Conservation (phyloP, 2,888 invertebrate genomes). For the Sinelater perroti region DNA sequence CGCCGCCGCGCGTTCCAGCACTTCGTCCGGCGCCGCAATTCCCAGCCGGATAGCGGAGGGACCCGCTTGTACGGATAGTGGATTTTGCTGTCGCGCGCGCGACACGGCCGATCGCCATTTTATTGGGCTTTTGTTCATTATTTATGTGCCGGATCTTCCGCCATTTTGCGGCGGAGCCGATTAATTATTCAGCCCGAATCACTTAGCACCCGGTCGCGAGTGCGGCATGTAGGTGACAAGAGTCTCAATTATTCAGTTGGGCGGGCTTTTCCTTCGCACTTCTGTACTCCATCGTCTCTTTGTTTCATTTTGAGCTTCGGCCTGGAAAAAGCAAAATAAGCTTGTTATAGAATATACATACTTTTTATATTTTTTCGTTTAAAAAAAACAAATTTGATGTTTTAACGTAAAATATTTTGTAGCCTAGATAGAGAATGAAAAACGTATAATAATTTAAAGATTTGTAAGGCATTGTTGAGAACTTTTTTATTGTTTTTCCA, state of each 20-base stretch:
- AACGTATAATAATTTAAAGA: too few relatives aligned
- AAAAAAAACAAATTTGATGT: too few relatives aligned
- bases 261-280: not conserved
- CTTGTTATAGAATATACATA: not conserved
- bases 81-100: constrained; percentile 35
- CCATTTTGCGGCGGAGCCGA: constrained; percentile 34
- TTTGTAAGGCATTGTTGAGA: too few relatives aligned
- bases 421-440: too few relatives aligned
- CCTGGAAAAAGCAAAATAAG: too few relatives aligned
- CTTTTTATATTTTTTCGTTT: too few relatives aligned
- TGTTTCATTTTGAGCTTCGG: too few relatives aligned
- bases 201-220: constrained; percentile 24
- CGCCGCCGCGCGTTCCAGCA: too few relatives aligned
- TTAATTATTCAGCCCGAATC: constrained; percentile 36
- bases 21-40: too few relatives aligned
- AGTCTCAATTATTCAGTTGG: constrained; percentile 22
- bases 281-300: too few relatives aligned
- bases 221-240: constrained; percentile 16
- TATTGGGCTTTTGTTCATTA: constrained; percentile 39
- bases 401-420: too few relatives aligned
- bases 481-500: too few relatives aligned
- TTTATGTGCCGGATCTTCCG: constrained; percentile 29
- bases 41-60: constrained; percentile 1
- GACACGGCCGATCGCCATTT: constrained; percentile 32
- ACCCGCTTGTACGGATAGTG: constrained; percentile 25